Percentiles rank a stretch among this genome's conserved stretches.
phyloP scores from a whole-genome alignment of 2,888 invertebrate species.

The Griposia aprilina region DNA sequence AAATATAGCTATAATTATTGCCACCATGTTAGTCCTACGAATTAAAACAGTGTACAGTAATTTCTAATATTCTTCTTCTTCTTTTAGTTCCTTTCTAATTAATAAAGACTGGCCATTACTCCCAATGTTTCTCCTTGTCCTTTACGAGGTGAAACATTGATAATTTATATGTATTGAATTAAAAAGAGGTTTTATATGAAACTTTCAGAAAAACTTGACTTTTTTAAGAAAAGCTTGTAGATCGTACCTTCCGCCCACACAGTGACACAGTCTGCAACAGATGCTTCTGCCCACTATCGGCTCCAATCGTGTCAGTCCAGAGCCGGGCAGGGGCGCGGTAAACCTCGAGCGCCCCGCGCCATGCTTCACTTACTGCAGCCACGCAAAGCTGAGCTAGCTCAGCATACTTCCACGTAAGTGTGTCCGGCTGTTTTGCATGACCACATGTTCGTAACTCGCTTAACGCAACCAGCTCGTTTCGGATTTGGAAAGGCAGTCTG shows the following conservation, averaged over 20 bases:
- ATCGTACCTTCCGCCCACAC: constrained; percentile 92
- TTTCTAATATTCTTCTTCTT: not conserved
- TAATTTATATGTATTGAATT: not conserved
- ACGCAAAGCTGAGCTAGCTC: constrained; percentile 82
- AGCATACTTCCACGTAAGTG: constrained; percentile 86
- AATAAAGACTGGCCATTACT: not conserved
- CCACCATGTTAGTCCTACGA: too few species aligned
- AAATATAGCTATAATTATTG: not conserved
- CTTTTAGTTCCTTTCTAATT: not conserved
- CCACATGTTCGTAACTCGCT: constrained; percentile 80
- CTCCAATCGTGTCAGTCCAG: constrained; percentile 91
- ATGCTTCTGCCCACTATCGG: constrained; percentile 89
- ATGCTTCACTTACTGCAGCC: constrained; percentile 81
- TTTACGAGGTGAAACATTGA: not conserved
- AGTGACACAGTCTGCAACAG: constrained; percentile 92
- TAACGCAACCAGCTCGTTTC: constrained; percentile 82
- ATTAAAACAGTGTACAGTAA: not conserved
- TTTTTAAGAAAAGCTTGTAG: not conserved
- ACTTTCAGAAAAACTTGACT: too few species aligned
- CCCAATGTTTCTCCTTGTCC: not conserved
- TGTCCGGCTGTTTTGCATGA: constrained; percentile 78
- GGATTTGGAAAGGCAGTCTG: constrained; percentile 78
- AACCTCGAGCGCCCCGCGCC: constrained; percentile 77
- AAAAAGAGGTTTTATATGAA: not conserved
- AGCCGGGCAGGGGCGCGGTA: constrained; percentile 84